These are phyloP conservation scores for Macrobrachium nipponense DNA, from an alignment of 1,140 invertebrate species.

Conservation along the genomic window DNA sequence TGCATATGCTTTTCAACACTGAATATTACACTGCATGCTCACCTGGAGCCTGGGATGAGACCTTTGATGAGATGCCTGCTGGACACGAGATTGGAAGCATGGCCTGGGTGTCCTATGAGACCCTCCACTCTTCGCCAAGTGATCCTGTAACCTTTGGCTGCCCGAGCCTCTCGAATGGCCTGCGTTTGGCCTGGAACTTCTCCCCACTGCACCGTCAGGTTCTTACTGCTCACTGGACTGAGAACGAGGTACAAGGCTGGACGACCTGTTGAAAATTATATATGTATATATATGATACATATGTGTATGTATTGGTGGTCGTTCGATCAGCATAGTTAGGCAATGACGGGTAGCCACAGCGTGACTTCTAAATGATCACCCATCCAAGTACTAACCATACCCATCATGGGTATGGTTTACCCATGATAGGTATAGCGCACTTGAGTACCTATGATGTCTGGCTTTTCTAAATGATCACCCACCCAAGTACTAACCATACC, in stretches of 20 bases:
- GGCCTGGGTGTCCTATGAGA: slow-evolving; percentile 45
- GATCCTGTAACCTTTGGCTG: slow-evolving; percentile 17
- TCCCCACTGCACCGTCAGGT: slow-evolving; percentile 49
- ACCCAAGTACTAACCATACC: too few species aligned
- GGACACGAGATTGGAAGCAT: slow-evolving; percentile 40
- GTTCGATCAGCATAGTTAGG: not conserved
- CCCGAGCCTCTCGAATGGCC: not conserved
- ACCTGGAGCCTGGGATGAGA: slow-evolving; percentile 52
- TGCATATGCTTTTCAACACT: too few species aligned
- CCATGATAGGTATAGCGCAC: too few species aligned
- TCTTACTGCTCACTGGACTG: slow-evolving; percentile 37
- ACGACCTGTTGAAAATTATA: slow-evolving; percentile 19
- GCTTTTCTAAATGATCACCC: too few species aligned
- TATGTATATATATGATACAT: slow-evolving; percentile 28
- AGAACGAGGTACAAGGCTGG: slow-evolving; percentile 40
- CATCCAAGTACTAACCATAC: too few species aligned
- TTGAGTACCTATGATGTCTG: too few species aligned
- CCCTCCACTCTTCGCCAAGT: slow-evolving; percentile 55
- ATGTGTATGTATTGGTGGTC: not conserved
- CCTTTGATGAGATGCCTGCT: slow-evolving; percentile 45
- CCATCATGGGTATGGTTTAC: too few species aligned
- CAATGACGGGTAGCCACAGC: not conserved
- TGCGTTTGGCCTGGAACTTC: not conserved
- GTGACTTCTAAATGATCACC: too few species aligned
- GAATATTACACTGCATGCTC: not conserved